Evolutionary conservation across 2,797 vertebrate genomes (phyloP).

Genomic region (Sphenodon punctatus): DNA sequence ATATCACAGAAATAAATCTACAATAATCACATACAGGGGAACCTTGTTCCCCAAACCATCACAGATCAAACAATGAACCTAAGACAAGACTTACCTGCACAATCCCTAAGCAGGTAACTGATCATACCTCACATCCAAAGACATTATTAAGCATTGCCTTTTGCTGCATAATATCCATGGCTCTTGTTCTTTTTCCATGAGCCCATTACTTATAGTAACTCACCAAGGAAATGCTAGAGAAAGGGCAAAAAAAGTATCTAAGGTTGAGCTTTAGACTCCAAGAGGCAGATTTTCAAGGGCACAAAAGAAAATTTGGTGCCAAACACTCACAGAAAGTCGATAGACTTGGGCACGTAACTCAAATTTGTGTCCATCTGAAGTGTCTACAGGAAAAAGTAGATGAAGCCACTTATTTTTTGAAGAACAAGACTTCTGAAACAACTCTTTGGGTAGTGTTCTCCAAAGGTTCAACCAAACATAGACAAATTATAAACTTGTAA

Average conservation of each 20-base stretch:
- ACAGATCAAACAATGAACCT: not conserved
- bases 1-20: slow-evolving; percentile 6
- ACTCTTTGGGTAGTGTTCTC: too few relatives aligned
- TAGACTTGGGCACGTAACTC: too few relatives aligned
- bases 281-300: not conserved
- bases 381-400: not conserved
- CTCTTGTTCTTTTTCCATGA: not conserved
- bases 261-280: not conserved
- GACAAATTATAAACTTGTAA: not conserved
- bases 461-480: too few relatives aligned
- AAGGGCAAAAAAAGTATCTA: not conserved
- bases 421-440: not conserved
- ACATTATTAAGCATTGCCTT: not conserved
- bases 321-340: not conserved
- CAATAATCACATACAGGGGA: not conserved
- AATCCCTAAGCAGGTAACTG: not conserved
- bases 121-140: not conserved
- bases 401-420: not conserved
- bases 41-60: not conserved
- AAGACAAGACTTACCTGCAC: not conserved
- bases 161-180: accelerated
- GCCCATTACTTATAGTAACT: too few relatives aligned
- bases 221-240: not conserved
- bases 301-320: not conserved
- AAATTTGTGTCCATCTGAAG: too few relatives aligned